Evolutionary conservation across 2,797 vertebrate genomes (phyloP).

Genomic region (Gadopsis bispinosus): DNA sequence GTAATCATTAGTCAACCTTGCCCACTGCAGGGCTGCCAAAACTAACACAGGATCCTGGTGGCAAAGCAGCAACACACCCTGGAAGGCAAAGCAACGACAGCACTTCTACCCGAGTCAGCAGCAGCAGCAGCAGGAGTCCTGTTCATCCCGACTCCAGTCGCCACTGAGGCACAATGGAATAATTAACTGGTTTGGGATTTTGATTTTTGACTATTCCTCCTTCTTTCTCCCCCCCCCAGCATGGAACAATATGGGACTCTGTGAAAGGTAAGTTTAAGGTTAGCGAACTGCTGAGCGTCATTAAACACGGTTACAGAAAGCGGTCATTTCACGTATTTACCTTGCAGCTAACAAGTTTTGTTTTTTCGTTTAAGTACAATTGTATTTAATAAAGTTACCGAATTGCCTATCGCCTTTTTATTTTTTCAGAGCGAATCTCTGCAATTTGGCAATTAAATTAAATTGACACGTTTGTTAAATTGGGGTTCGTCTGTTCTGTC

Average conservation of each 20-base stretch:
- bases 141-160: neutral
- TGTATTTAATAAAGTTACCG: neutral
- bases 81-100: slow-evolving; percentile 52
- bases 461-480: neutral
- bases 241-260: slow-evolving; percentile 18
- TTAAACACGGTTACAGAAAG: neutral
- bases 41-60: slow-evolving; percentile 65
- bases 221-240: neutral
- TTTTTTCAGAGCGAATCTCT: neutral
- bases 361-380: neutral
- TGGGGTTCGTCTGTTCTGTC: no score
- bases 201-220: neutral
- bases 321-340: neutral
- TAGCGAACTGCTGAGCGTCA: neutral
- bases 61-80: slow-evolving; percentile 65
- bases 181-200: neutral
- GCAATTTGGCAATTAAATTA: neutral
- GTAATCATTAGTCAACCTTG: slow-evolving; percentile 55
- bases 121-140: slow-evolving; percentile 12
- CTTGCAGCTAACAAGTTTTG: neutral
- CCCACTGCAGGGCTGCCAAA: slow-evolving; percentile 65
- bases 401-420: neutral
- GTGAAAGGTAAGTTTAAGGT: slow-evolving; percentile 49
- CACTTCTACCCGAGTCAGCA: neutral
- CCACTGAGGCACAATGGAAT: neutral